phyloP scores from a whole-genome alignment of 2,797 vertebrate genomes.

The Syngnathus rostellatus region DNA sequence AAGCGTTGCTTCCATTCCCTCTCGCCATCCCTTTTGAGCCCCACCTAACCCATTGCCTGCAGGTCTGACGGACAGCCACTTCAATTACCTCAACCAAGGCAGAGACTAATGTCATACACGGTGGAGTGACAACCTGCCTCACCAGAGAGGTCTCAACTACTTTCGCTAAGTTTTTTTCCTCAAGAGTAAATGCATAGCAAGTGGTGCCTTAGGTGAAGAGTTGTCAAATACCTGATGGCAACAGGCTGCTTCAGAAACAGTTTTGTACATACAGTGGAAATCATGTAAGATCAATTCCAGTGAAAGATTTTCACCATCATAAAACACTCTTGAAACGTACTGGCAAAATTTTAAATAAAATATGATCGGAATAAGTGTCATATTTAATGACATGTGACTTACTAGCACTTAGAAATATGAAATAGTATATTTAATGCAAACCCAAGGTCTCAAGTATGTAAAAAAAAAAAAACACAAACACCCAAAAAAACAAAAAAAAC shows the following conservation, averaged over 20 bases:
- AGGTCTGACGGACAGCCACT: conserved; percentile 47
- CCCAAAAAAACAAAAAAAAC: neutral
- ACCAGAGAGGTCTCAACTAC: conserved; percentile 34
- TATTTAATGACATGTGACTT: neutral
- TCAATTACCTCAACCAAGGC: conserved; percentile 55
- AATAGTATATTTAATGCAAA: neutral
- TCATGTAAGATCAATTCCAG: neutral
- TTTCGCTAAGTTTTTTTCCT: conserved; percentile 1
- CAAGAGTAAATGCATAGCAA: conserved; percentile 26
- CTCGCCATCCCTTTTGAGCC: conserved; percentile 41
- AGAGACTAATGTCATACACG: conserved; percentile 43
- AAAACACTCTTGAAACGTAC: neutral
- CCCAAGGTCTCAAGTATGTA: neutral
- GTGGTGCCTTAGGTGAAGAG: conserved; percentile 20
- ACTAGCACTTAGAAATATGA: no score
- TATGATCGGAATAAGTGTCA: neutral
- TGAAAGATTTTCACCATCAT: neutral
- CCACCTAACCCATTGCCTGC: conserved; percentile 46
- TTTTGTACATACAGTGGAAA: neutral
- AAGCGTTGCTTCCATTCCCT: conserved; percentile 53
- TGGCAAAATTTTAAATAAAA: neutral
- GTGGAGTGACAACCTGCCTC: conserved; percentile 40
- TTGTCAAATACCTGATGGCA: neutral
- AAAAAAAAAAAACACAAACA: neutral
- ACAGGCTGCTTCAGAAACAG: conserved; percentile 9